Conservation (phyloP, 2,888 invertebrate species). For the Yponomeuta cagnagella region DNA sequence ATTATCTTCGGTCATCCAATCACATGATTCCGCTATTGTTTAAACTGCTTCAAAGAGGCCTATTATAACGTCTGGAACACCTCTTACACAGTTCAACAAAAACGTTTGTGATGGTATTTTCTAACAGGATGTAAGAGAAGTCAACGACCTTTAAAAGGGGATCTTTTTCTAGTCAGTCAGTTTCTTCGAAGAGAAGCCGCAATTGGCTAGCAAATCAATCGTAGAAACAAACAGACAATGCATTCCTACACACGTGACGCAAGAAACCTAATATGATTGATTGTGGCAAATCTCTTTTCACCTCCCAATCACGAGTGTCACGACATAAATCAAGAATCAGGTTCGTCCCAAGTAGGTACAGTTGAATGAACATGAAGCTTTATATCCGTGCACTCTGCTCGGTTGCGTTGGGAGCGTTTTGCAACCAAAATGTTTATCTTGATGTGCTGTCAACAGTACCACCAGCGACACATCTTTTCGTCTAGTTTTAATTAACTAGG, state of each 20-base stretch:
- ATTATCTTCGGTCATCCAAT: background rate
- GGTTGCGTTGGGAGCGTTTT: too few relatives aligned
- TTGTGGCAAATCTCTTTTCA: background rate
- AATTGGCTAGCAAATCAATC: background rate
- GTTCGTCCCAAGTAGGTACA: background rate
- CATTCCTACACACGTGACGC: slow-evolving; percentile 2
- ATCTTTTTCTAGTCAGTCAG: too few relatives aligned
- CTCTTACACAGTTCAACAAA: background rate
- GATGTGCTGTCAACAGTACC: too few relatives aligned
- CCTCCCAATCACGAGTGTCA: slow-evolving; percentile 5
- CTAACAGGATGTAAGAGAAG: background rate
- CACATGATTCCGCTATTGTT: background rate
- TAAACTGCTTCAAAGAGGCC: too few relatives aligned
- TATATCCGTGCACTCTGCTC: too few relatives aligned
- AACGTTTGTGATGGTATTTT: background rate
- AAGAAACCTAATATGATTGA: slow-evolving; percentile 9
- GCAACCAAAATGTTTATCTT: too few relatives aligned
- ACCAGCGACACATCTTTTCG: too few relatives aligned
- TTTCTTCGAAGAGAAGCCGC: background rate
- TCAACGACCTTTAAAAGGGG: background rate
- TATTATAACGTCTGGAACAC: background rate
- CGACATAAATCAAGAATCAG: background rate
- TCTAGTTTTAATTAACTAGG: too few relatives aligned
- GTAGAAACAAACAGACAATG: background rate
- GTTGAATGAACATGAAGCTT: too few relatives aligned